A percentile compares a stretch with the other conserved stretches of the same genome.
Conservation (phyloP, 2,113 vertebrate species). For the Cebidichthys violaceus region DNA sequence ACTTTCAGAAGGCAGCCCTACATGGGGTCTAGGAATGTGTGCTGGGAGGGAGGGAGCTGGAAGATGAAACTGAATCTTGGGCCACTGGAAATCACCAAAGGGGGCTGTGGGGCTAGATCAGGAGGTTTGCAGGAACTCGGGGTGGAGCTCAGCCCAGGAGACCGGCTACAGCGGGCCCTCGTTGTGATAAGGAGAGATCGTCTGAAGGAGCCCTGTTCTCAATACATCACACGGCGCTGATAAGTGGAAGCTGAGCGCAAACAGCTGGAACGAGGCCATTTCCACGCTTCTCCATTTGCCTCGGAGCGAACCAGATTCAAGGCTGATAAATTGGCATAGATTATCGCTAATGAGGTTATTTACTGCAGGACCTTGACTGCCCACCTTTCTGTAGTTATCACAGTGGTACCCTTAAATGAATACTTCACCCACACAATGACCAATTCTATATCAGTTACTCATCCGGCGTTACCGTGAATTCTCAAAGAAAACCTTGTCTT, state of each 20-base stretch:
- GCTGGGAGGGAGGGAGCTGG: slow-evolving; percentile 1
- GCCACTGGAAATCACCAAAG: slow-evolving; percentile 23
- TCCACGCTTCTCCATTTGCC: slow-evolving; percentile 3
- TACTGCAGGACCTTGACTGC: neutral
- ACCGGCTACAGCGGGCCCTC: neutral
- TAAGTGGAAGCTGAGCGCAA: slow-evolving; percentile 28
- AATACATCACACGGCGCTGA: slow-evolving; percentile 14
- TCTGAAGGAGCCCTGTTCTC: slow-evolving; percentile 13
- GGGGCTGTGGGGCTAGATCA: neutral
- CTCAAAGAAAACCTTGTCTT: neutral
- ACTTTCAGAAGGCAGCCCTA: neutral
- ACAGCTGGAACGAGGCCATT: neutral
- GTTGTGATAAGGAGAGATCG: slow-evolving; percentile 18
- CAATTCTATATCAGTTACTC: neutral
- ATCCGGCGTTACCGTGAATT: neutral
- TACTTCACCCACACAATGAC: neutral
- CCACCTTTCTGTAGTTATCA: neutral
- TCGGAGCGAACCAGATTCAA: slow-evolving; percentile 15
- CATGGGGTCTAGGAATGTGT: slow-evolving; percentile 24
- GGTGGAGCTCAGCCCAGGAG: slow-evolving; percentile 28
- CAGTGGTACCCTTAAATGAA: neutral
- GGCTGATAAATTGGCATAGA: slow-evolving; percentile 10
- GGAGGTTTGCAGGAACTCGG: neutral
- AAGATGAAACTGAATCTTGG: slow-evolving; percentile 41
- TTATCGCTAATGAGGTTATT: slow-evolving; percentile 32